Percentiles rank a stretch among this genome's conserved stretches.
These are phyloP conservation scores for Platichthys flesus DNA, from an alignment of 2,113 vertebrate species.

Conservation along the genomic window DNA sequence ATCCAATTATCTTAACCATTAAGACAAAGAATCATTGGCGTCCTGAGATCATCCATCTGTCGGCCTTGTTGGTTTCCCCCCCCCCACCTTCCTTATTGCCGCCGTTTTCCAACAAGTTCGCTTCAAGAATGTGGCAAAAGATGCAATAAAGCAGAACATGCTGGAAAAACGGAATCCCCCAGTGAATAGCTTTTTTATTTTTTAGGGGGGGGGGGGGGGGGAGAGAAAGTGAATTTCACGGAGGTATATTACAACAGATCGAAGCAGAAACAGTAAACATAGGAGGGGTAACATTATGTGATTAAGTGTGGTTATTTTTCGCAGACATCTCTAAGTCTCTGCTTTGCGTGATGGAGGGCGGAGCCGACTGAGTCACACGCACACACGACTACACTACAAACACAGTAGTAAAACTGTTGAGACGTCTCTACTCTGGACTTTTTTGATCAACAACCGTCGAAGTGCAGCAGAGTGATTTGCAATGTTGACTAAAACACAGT, in stretches of 20 bases:
- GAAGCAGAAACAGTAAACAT: slow-evolving; percentile 44
- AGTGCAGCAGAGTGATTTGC: background rate
- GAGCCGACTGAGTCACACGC: background rate
- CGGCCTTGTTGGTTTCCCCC: slow-evolving; percentile 11
- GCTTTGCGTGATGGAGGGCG: slow-evolving; percentile 34
- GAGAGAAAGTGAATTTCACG: slow-evolving; percentile 34
- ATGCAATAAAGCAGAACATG: slow-evolving; percentile 4
- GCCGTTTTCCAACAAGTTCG: slow-evolving; percentile 10
- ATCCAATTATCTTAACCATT: slow-evolving; percentile 76
- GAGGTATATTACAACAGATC: slow-evolving; percentile 29
- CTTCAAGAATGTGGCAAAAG: slow-evolving; percentile 17
- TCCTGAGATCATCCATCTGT: slow-evolving; percentile 63
- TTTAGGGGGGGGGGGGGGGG: background rate
- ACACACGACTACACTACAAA: background rate
- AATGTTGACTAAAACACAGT: background rate
- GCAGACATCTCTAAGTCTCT: slow-evolving; percentile 46
- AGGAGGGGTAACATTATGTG: slow-evolving; percentile 62
- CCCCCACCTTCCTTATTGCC: background rate
- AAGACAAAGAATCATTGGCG: slow-evolving; percentile 29
- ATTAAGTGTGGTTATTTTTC: slow-evolving; percentile 59
- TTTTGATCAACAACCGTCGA: background rate
- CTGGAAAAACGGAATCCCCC: background rate
- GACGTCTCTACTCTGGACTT: no score
- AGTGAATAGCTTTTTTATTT: background rate
- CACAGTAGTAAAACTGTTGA: background rate